Percentiles rank a stretch among this genome's conserved stretches.
phyloP scores from a whole-genome alignment of 1,140 invertebrate species.

The Euschistus heros region DNA sequence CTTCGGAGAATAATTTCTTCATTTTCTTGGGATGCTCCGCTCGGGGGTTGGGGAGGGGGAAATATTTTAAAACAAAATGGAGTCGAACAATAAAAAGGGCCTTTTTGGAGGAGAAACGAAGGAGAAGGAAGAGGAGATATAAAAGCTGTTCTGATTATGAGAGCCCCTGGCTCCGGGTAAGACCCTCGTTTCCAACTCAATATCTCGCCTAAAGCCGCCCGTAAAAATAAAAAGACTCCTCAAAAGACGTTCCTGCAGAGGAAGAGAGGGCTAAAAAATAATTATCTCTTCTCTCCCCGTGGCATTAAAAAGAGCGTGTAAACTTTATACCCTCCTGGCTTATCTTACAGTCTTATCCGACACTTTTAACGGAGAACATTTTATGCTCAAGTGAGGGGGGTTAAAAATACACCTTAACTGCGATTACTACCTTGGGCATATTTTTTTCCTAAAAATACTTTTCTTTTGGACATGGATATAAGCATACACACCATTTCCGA shows the following conservation, averaged over 20 bases:
- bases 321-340: conserved; percentile 8
- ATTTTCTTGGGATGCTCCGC: too few relatives aligned
- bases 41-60: not conserved
- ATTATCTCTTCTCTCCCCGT: not conserved
- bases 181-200: not conserved
- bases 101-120: not conserved
- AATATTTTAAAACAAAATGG: conserved; percentile 3
- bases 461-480: too few relatives aligned
- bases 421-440: too few relatives aligned
- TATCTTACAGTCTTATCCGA: not conserved
- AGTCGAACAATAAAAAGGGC: conserved; percentile 1
- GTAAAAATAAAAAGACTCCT: conserved; percentile 1
- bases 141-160: conserved; percentile 8
- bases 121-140: not conserved
- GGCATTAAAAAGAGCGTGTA: conserved; percentile 6
- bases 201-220: not conserved
- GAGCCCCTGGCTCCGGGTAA: not conserved
- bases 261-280: conserved; percentile 6
- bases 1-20: not conserved
- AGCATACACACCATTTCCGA: too few relatives aligned
- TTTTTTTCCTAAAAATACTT: too few relatives aligned
- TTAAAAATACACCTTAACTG: too few relatives aligned
- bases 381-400: too few relatives aligned
- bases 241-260: not conserved
- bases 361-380: not conserved